phyloP scores from a whole-genome alignment of 2,113 vertebrate species.

The Peromyscus maniculatus region DNA sequence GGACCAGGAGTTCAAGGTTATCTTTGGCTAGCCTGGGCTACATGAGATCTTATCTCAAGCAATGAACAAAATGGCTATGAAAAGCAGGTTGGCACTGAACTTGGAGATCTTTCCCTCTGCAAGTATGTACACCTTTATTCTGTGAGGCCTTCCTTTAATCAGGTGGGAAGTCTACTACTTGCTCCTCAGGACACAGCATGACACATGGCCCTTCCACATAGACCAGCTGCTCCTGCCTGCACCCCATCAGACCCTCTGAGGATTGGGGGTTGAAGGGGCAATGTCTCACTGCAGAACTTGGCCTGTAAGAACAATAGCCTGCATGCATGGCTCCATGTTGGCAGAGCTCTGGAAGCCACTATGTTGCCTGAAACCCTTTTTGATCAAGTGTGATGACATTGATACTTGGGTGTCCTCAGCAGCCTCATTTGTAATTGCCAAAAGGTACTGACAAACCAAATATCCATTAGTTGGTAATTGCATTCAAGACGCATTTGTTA shows the following conservation, averaged over 20 bases:
- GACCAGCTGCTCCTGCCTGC: background rate
- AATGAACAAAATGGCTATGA: background rate
- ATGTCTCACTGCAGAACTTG: background rate
- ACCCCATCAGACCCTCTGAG: background rate
- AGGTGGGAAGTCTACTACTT: fast-evolving
- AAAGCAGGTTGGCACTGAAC: background rate
- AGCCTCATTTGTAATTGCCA: background rate
- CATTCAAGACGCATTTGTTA: fast-evolving
- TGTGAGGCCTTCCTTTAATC: background rate
- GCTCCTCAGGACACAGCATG: fast-evolving
- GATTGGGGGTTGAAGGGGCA: too few species aligned
- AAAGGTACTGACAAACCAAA: background rate
- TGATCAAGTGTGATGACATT: fast-evolving
- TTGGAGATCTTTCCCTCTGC: fast-evolving
- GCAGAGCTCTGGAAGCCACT: background rate
- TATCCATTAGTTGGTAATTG: background rate
- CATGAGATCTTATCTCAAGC: background rate
- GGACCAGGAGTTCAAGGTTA: background rate
- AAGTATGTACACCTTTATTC: background rate
- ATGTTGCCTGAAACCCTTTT: background rate
- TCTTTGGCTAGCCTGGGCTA: background rate
- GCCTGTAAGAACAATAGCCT: background rate
- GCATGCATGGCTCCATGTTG: fast-evolving
- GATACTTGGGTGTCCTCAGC: fast-evolving
- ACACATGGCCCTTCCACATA: fast-evolving